Conservation (phyloP, 92 coral and sea anemone species). For the Pocillopora grandis region DNA sequence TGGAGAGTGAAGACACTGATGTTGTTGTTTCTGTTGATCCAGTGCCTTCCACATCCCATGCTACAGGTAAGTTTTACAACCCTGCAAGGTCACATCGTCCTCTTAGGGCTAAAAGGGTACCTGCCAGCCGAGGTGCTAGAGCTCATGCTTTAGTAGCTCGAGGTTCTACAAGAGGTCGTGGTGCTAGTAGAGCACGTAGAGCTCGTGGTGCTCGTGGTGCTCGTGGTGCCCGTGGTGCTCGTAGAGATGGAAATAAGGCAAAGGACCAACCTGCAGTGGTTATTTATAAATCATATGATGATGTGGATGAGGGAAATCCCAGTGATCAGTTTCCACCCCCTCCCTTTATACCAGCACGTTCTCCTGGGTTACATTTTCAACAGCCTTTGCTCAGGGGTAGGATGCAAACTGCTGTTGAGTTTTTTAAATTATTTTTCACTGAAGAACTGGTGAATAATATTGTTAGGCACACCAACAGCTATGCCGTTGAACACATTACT, state of each 20-base stretch:
- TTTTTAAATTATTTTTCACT: constrained; percentile 60
- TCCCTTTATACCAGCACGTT: constrained; percentile 56
- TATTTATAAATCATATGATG: neutral
- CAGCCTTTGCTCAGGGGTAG: constrained; percentile 32
- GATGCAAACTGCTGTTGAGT: constrained; percentile 65
- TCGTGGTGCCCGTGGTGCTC: neutral
- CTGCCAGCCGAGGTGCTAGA: too few relatives aligned
- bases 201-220: neutral
- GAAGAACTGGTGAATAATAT: constrained; percentile 42
- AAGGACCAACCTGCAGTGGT: neutral
- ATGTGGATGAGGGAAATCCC: constrained; percentile 45
- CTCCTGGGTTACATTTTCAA: constrained; percentile 57
- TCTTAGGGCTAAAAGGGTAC: too few relatives aligned
- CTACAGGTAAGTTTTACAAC: too few relatives aligned
- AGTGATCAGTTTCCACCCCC: constrained; percentile 15
- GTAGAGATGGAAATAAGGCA: too few relatives aligned
- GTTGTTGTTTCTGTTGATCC: too few relatives aligned
- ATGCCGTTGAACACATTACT: constrained; percentile 53
- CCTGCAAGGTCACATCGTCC: too few relatives aligned
- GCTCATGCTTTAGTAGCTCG: too few relatives aligned
- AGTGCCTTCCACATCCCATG: too few relatives aligned
- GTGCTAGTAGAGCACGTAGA: neutral
- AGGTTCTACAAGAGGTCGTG: too few relatives aligned
- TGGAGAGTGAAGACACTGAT: too few relatives aligned
- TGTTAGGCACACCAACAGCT: constrained; percentile 56